A percentile compares a stretch with the other conserved stretches of the same genome.
These are phyloP conservation scores for Fundulus diaphanus DNA, from an alignment of 2,797 vertebrate genomes.

Conservation along the genomic window DNA sequence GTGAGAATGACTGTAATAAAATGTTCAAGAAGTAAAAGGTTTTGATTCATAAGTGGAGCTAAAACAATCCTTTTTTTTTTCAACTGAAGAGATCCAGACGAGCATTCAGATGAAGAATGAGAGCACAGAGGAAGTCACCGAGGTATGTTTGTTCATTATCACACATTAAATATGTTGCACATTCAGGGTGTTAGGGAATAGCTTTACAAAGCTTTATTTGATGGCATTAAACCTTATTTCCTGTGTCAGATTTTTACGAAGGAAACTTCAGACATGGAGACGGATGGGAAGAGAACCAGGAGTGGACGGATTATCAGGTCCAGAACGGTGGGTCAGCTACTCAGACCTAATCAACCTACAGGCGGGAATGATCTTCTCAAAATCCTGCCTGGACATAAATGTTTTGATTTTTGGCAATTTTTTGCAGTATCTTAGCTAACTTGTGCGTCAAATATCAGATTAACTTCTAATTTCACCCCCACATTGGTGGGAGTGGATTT, in stretches of 20 bases:
- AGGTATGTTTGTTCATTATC: constrained; percentile 51
- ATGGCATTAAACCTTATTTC: constrained; percentile 1
- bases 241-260: constrained; percentile 73
- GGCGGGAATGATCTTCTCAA: too few relatives aligned
- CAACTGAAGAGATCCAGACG: constrained; percentile 57
- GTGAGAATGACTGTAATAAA: background rate
- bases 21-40: background rate
- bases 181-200: constrained; percentile 15
- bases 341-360: constrained; percentile 1
- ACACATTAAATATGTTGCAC: background rate
- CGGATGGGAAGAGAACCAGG: constrained; percentile 84
- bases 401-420: too few relatives aligned
- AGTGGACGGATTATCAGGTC: constrained; percentile 81
- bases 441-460: too few relatives aligned
- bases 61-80: background rate
- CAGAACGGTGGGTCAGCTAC: constrained; percentile 57
- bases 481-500: too few relatives aligned
- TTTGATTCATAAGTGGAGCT: too few relatives aligned
- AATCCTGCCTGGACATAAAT: too few relatives aligned
- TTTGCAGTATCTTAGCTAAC: too few relatives aligned
- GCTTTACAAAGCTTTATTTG: constrained; percentile 7
- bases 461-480: too few relatives aligned
- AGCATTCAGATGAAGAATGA: constrained; percentile 43
- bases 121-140: constrained; percentile 34
- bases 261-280: constrained; percentile 77